Evolutionary conservation across 2,888 invertebrate species (phyloP), one percentile per base, ranked within the genome.

Genomic region (Osmoderma eremita): DNA sequence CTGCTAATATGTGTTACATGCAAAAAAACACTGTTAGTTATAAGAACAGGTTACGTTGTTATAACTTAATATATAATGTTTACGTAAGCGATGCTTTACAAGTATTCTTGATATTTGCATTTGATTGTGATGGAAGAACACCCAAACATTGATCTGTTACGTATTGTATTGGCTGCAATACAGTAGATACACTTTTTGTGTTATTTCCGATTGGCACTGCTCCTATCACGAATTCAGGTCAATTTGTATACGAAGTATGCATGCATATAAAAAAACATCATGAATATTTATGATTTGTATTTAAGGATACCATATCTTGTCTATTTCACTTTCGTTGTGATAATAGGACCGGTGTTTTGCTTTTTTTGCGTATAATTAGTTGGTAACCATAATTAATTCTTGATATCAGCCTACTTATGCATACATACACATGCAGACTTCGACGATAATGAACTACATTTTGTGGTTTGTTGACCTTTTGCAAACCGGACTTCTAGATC

Each of bases 221-320:
- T 18, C 17, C 20, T 20, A 20, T 48, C 48, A 48, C 48, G 48
- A 18, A 48, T n/a, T 15, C 17, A 42, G 13, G 10, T 3, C 48
- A 3, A 48, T n/a, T 48, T 48, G 20, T 17, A 20, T 48, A 20
- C 20, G n/a, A 48, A 8, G 20, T 48, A 48, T 48, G 20, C 20
- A 48, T 17, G 6, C 18, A 48, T 48, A 10, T 48, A 30, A 30
- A 6, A 42, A 20, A 48, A n/a, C n/a, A 48, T 10, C 10, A 48
- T 48, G 48, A 48, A 48, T 48, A 48, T 48, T 48, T 48, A 48
- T 48, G 17, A 20, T 48, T 18, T 12, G 8, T 12, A 20, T 48
- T 48, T 48, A n/a, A 48, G 18, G 48, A 48, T 48, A 48, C 6
- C 48, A 20, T 48, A 48, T 48, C 48, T 20, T 48, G 48, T 48